Percentiles rank a stretch among this genome's conserved stretches.
Evolutionary conservation across 2,888 invertebrate genomes (phyloP).

Genomic region (Torymus auratus): DNA sequence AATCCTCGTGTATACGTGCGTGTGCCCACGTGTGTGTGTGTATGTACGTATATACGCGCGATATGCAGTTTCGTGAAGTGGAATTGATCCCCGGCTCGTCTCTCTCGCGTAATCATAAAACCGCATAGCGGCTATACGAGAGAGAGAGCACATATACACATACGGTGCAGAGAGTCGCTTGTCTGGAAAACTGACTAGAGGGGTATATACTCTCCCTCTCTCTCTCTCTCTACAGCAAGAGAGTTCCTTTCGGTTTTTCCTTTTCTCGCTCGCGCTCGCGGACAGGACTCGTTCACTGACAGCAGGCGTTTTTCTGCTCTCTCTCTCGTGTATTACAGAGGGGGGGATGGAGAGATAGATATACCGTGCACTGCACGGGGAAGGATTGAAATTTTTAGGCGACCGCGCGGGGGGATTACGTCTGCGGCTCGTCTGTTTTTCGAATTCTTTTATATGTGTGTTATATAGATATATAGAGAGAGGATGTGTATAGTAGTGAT

Average conservation of each 20-base stretch:
- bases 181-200: conserved; percentile 29
- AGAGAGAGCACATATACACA: too few species aligned
- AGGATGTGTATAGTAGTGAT: too few species aligned
- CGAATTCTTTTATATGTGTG: too few species aligned
- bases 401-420: too few species aligned
- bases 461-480: too few species aligned
- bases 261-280: background rate
- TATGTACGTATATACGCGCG: conserved; percentile 32
- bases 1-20: background rate
- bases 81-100: conserved; percentile 39
- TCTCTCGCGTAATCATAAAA: conserved; percentile 23
- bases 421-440: too few species aligned
- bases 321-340: too few species aligned
- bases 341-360: too few species aligned
- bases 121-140: conserved; percentile 12
- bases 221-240: background rate
- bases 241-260: background rate
- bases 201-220: background rate
- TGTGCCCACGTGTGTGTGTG: conserved; percentile 23
- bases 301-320: too few species aligned
- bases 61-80: conserved; percentile 32
- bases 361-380: too few species aligned
- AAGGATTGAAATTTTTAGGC: too few species aligned
- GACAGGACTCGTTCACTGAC: too few species aligned
- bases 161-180: background rate